A percentile compares a stretch with the other conserved stretches of the same genome.
phyloP scores from a whole-genome alignment of 1,140 invertebrate genomes.

The Philotrypesis tridentata region DNA sequence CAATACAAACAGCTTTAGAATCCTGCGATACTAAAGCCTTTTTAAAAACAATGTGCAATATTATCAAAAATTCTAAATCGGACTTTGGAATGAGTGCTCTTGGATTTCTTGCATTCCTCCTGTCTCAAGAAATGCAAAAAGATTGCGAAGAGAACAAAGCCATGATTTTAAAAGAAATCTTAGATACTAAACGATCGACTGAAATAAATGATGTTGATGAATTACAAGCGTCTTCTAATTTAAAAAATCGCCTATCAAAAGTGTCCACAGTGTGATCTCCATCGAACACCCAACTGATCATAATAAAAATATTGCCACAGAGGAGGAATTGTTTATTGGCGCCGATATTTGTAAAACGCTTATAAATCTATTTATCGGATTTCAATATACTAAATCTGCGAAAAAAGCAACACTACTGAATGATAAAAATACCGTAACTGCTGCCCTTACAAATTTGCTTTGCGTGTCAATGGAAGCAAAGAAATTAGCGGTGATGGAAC shows the following conservation, averaged over 20 bases:
- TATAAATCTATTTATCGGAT: slow-evolving; percentile 70
- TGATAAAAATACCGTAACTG: slow-evolving; percentile 68
- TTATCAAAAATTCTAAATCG: slow-evolving; percentile 59
- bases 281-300: slow-evolving; percentile 8
- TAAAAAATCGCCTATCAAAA: background rate
- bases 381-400: slow-evolving; percentile 62
- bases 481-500: slow-evolving; percentile 64
- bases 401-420: slow-evolving; percentile 59
- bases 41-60: slow-evolving; percentile 65
- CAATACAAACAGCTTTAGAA: slow-evolving; percentile 65
- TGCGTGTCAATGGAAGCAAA: slow-evolving; percentile 71
- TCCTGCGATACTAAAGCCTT: slow-evolving; percentile 62
- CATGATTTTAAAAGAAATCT: slow-evolving; percentile 48
- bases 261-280: background rate
- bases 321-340: slow-evolving; percentile 56
- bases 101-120: slow-evolving; percentile 61
- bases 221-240: background rate
- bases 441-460: slow-evolving; percentile 71
- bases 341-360: slow-evolving; percentile 71
- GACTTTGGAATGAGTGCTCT: slow-evolving; percentile 64
- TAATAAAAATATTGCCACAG: slow-evolving; percentile 14
- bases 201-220: background rate
- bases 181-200: slow-evolving; percentile 53
- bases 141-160: slow-evolving; percentile 55
- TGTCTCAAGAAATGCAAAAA: slow-evolving; percentile 64